phyloP scores from a whole-genome alignment of 1,140 invertebrate genomes.

The Drosophila gunungcola region DNA sequence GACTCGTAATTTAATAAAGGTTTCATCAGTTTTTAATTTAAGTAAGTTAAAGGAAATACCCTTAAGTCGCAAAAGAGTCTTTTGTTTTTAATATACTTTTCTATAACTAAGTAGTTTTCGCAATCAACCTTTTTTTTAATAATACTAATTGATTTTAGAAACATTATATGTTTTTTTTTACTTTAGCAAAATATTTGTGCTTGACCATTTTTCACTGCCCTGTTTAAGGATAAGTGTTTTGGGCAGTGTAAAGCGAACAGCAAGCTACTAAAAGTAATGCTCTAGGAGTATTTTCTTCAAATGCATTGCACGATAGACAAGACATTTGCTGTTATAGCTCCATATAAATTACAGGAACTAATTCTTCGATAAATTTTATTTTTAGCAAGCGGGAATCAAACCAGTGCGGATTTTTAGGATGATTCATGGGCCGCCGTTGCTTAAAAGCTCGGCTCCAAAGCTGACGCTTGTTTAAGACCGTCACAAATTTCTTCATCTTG shows the following conservation, averaged over 20 bases:
- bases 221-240: neutral
- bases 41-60: too few relatives aligned
- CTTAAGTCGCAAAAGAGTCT: too few relatives aligned
- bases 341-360: slow-evolving; percentile 9
- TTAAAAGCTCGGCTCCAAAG: slow-evolving; percentile 4
- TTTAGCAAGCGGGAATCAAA: neutral
- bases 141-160: too few relatives aligned
- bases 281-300: slow-evolving; percentile 77
- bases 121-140: neutral
- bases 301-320: slow-evolving; percentile 30
- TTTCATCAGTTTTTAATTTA: too few relatives aligned
- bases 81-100: too few relatives aligned
- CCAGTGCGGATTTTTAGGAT: neutral
- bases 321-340: slow-evolving; percentile 70
- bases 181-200: slow-evolving; percentile 12
- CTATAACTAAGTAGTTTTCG: neutral
- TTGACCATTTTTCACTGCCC: slow-evolving; percentile 35
- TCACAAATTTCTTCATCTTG: neutral
- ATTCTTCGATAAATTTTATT: slow-evolving; percentile 4
- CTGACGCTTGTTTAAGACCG: slow-evolving; percentile 1
- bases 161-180: too few relatives aligned
- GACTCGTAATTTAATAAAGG: too few relatives aligned
- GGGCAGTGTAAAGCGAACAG: slow-evolving; percentile 57
- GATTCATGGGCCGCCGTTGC: neutral
- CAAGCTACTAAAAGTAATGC: slow-evolving; percentile 21